phyloP scores from a whole-genome alignment of 2,888 invertebrate species.

The Lordiphosa andalusiaca region DNA sequence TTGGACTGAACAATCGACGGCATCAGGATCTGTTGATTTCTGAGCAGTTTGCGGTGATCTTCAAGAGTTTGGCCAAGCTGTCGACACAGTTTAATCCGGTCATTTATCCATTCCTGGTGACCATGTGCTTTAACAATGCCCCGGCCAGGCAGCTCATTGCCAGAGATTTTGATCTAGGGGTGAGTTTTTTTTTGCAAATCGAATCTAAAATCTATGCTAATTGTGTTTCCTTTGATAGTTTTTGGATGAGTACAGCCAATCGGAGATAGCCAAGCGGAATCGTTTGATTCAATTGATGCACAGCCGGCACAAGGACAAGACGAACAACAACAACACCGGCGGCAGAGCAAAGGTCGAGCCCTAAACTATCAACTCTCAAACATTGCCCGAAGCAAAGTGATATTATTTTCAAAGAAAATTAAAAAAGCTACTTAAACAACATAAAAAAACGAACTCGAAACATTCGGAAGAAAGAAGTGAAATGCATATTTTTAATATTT shows the following conservation, averaged over 20 bases:
- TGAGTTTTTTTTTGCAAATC: slow-evolving; percentile 48
- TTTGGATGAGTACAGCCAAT: slow-evolving; percentile 79
- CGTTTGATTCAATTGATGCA: slow-evolving; percentile 68
- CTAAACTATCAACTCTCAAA: slow-evolving; percentile 21
- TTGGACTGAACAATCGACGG: slow-evolving; percentile 78
- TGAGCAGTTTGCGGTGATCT: slow-evolving; percentile 78
- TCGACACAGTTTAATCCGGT: slow-evolving; percentile 78
- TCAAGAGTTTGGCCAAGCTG: slow-evolving; percentile 79
- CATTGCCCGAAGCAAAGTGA: slow-evolving; percentile 49
- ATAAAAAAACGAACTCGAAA: slow-evolving; percentile 43
- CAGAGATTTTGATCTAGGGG: slow-evolving; percentile 79
- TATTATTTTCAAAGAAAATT: slow-evolving; percentile 72
- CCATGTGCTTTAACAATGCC: slow-evolving; percentile 78
- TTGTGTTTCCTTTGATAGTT: slow-evolving; percentile 56
- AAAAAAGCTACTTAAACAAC: slow-evolving; percentile 16
- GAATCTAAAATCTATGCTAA: slow-evolving; percentile 1
- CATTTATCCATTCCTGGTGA: slow-evolving; percentile 80
- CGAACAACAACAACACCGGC: slow-evolving; percentile 11
- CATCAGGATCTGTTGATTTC: slow-evolving; percentile 80
- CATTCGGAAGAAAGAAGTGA: slow-evolving; percentile 47
- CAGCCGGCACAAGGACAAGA: slow-evolving; percentile 29
- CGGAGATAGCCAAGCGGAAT: slow-evolving; percentile 79
- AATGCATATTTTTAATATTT: slow-evolving; percentile 35
- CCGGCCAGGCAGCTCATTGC: slow-evolving; percentile 78
- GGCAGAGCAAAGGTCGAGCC: slow-evolving; percentile 11